Evolutionary conservation across 2,888 invertebrate species (phyloP).

Genomic region (Opisthograptis luteolata): DNA sequence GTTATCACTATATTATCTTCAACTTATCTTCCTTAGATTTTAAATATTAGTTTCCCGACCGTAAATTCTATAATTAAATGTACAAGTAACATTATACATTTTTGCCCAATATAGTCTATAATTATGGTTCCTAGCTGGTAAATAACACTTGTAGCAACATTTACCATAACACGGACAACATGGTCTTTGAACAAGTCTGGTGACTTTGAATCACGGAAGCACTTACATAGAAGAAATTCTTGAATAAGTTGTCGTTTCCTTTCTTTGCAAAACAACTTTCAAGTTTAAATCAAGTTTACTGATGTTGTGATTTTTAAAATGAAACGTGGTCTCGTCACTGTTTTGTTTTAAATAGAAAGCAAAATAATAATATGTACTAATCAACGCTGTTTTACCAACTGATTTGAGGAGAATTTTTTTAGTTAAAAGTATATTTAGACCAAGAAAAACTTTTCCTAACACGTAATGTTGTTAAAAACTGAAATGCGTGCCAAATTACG

Average conservation of each 20-base stretch:
- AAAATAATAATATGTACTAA: background rate
- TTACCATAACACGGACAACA: conserved; percentile 18
- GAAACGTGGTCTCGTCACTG: background rate
- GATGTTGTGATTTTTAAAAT: background rate
- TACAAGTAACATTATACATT: too few relatives aligned
- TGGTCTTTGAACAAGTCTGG: conserved; percentile 24
- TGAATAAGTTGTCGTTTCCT: conserved; percentile 12
- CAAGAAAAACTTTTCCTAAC: conserved; percentile 6
- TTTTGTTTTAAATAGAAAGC: too few relatives aligned
- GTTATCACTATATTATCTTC: too few relatives aligned
- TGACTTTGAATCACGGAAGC: conserved; percentile 21
- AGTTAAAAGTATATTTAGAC: too few relatives aligned
- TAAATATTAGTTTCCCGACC: too few relatives aligned
- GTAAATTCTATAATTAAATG: too few relatives aligned
- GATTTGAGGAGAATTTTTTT: too few relatives aligned
- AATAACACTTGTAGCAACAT: conserved; percentile 14
- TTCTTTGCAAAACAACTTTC: conserved; percentile 18
- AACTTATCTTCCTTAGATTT: too few relatives aligned
- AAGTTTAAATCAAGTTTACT: conserved; percentile 5
- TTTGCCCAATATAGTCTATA: too few relatives aligned
- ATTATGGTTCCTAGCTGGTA: background rate
- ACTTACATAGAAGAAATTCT: conserved; percentile 26
- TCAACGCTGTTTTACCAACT: too few relatives aligned
- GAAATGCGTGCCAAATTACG: background rate
- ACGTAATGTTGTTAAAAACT: conserved; percentile 8